Conservation (phyloP, 2,113 vertebrate species). For the Hippotragus niger region DNA sequence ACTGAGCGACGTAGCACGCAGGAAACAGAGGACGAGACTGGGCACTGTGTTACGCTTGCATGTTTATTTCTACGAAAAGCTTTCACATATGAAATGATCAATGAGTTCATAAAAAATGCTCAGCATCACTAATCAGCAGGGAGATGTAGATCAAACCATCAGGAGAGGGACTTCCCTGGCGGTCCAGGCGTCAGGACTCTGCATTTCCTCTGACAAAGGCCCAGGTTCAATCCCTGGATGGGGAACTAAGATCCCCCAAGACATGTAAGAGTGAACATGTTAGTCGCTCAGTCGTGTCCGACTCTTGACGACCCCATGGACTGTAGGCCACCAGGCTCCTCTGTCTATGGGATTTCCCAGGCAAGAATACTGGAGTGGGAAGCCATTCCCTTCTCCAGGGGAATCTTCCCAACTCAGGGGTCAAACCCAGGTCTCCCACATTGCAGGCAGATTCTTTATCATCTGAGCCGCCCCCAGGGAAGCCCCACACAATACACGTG, state of each 20-base stretch:
- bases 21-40: not conserved
- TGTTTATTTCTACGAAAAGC: not conserved
- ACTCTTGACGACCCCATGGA: not conserved
- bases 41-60: not conserved
- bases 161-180: not conserved
- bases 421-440: not conserved
- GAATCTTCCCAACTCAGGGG: not conserved
- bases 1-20: not conserved
- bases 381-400: not conserved
- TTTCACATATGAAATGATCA: not conserved
- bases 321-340: not conserved
- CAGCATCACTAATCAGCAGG: not conserved
- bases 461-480: not conserved
- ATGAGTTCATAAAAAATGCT: not conserved
- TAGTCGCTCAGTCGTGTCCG: not conserved
- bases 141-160: not conserved
- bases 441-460: not conserved
- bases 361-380: not conserved
- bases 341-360: not conserved
- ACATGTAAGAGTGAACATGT: not conserved
- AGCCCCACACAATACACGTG: not conserved
- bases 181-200: not conserved
- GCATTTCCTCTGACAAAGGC: not conserved
- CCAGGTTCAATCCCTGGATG: not conserved
- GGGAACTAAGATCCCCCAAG: not conserved